Base-by-base conservation (phyloP, 92 coral and sea anemone species). In the Nematostella vectensis region DNA sequence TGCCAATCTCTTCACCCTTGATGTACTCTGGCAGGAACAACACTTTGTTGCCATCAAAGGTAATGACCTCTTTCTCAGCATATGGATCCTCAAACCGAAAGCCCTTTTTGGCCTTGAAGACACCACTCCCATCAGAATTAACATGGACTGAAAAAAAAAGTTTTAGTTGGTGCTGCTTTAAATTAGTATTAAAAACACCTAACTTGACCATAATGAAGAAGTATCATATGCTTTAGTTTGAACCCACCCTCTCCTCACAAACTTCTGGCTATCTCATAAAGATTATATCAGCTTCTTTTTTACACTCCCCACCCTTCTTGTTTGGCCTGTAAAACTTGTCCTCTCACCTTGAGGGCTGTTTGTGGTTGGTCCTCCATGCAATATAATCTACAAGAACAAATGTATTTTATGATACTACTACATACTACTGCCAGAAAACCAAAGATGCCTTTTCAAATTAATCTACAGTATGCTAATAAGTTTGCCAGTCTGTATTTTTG, bases 21-120 rank as follows among this genome's bases (percentile, higher is more conserved):
- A 80, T 67, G 19, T 75, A 66, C 19, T 81, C 88, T 30, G 89
- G 96, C n/a, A 82, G 66, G 28, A 87, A 44, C 63, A 65, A 55
- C 58, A 79, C 63, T 38, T 68, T 76, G 29, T 80, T 78, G 4
- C 95, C 96, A 67, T 88, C 75, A 59, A 93, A 87, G 31, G 72
- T 75, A 6, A 93, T 70, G 19, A 87, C 44, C 24, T 95, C 89
- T 59, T 93, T 86, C 74, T 87, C 67, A 25, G 61, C 79, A 48
- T 74, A 83, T 12, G 99, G 89, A 27, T 88, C 95, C 49, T 86
- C 96, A 53, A 93, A 87, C 60, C 88, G 68, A 69, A 87, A 83
- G 25, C 99, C 99, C 16, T 65, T 74, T 38, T 72, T 82, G 12
- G 85, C 88, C 25, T 61, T 51, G 17, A 87, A 69, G 47, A 77